Base-by-base conservation (phyloP, 2,797 vertebrate genomes). In the Euphonia xanthogaster region DNA sequence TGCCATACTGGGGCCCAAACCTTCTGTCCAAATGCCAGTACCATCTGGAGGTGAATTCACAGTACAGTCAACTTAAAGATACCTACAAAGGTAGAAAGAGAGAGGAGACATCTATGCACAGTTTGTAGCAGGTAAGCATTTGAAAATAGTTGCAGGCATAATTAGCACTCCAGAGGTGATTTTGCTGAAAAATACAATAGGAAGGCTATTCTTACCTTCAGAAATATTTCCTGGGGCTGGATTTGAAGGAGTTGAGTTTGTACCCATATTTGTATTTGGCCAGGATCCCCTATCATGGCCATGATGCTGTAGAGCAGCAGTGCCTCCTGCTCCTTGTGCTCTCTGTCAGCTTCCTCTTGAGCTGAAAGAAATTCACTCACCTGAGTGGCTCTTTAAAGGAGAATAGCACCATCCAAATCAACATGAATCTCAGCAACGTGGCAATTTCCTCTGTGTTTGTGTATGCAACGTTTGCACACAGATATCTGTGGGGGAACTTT, bases 381-480 rank as follows among this genome's bases (percentile, higher is more conserved):
- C 33, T 9, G 24, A 58, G 11, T 37, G 33, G 24, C 55, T 58
- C 33, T 37, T 37, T 37, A 58, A 58, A 27, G 3, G 33, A 58
- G 24, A 58, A 58, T 6, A 37, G 24, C 24, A 18, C 24, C 33
- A 58, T 37, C 16, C 33, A 58, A 58, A 58, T 27, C 55, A 37
- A 37, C 55, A 19, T 37, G 21, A 72, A 45, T 40, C 27, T 89
- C 62, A 62, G 16, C 7, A 76, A 55, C 2, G 3, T 8, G 40
- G 20, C 16, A 28, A 58, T 70, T 86, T 76, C 10, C 22, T n/a
- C 0, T 35, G 33, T 76, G 17, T 17, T 63, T 16, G 33, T 3
- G 1, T 24, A 40, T 33, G 48, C 3, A 72, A 45, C 3, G 10
- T 77, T 18, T 75, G 18, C 20, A 55, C 1, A 0, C 3, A 4